These are phyloP conservation scores for Corythornis cristatus DNA, from an alignment of 2,113 vertebrate genomes.

Conservation along the genomic window DNA sequence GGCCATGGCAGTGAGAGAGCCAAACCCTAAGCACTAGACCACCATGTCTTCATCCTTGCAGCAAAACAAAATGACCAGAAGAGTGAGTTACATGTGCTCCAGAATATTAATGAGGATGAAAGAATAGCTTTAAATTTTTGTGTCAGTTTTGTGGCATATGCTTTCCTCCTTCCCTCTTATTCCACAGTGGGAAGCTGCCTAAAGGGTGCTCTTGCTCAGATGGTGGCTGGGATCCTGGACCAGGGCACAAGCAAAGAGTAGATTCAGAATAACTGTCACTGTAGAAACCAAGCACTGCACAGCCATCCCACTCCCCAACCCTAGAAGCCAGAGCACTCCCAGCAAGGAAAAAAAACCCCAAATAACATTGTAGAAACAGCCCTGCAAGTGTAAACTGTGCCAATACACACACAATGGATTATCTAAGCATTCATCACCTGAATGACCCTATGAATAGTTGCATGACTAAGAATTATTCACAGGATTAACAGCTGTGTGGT, in stretches of 20 bases:
- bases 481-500: neutral
- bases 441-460: neutral
- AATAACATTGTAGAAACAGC: accelerated
- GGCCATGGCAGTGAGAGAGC: no score
- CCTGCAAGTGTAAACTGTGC: neutral
- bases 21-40: no score
- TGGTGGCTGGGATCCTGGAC: neutral
- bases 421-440: neutral
- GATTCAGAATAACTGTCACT: neutral
- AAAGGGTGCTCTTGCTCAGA: neutral
- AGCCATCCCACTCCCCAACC: neutral
- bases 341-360: neutral
- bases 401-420: neutral
- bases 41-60: neutral
- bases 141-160: neutral
- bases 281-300: neutral
- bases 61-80: neutral
- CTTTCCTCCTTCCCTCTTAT: neutral
- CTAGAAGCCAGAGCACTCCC: neutral
- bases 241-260: neutral
- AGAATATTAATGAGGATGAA: neutral
- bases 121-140: neutral
- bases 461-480: neutral
- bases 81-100: neutral
- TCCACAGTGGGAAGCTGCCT: neutral